These are phyloP conservation scores for Ophiodon elongatus DNA, from an alignment of 2,113 vertebrate species.

Conservation along the genomic window DNA sequence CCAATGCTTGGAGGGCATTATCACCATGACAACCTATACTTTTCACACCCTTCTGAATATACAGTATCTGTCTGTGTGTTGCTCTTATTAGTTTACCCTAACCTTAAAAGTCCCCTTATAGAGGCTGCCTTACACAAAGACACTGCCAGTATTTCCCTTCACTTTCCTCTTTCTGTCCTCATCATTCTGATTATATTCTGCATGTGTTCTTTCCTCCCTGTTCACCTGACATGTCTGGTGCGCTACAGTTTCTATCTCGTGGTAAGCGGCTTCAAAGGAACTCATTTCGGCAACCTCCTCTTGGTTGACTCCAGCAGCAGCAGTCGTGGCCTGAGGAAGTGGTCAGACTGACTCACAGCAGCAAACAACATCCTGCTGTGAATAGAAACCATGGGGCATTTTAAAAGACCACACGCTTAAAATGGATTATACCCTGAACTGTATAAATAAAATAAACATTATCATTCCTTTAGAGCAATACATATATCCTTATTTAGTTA, in stretches of 20 bases:
- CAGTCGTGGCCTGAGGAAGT: background rate
- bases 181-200: background rate
- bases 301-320: conserved; percentile 22
- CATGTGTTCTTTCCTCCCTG: background rate
- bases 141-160: background rate
- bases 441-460: background rate
- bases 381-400: background rate
- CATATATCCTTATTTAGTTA: background rate
- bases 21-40: conserved; percentile 75
- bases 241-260: conserved; percentile 22
- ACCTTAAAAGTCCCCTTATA: conserved; percentile 10
- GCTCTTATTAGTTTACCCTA: conserved; percentile 31
- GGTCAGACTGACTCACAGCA: conserved; percentile 30
- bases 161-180: background rate
- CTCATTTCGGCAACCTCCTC: conserved; percentile 15
- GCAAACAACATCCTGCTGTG: conserved; percentile 10
- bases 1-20: conserved; percentile 41
- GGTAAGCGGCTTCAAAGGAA: conserved; percentile 42
- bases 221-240: conserved; percentile 16
- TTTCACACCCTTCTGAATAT: conserved; percentile 54
- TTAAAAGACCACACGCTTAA: background rate
- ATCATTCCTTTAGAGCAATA: background rate
- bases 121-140: conserved; percentile 22
- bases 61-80: conserved; percentile 38
- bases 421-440: background rate